Conservation (phyloP, 2,797 vertebrate species). For the Emys orbicularis region DNA sequence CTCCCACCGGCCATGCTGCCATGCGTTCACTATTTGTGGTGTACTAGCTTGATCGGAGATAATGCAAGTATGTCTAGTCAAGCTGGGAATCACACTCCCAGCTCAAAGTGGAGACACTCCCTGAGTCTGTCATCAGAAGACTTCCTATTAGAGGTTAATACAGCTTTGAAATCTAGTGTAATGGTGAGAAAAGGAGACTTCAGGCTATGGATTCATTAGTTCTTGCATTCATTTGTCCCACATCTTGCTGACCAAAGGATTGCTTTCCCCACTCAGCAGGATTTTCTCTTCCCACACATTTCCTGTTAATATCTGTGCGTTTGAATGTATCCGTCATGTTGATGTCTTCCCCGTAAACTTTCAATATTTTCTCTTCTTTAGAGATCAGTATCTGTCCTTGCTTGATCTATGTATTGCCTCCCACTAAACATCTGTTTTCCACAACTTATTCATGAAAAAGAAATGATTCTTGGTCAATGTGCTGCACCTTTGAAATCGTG, state of each 20-base stretch:
- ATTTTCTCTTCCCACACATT: not conserved
- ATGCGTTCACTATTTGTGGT: not conserved
- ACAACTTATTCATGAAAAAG: not conserved
- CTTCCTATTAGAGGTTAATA: not conserved
- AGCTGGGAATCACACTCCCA: not conserved
- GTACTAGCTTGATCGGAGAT: not conserved
- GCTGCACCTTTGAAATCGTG: not conserved
- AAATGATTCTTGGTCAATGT: not conserved
- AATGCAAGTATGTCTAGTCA: not conserved
- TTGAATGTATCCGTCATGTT: not conserved
- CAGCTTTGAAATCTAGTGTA: not conserved
- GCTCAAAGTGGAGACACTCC: not conserved
- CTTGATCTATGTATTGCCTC: not conserved
- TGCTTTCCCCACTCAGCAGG: not conserved
- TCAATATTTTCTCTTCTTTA: not conserved
- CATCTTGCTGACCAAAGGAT: not conserved
- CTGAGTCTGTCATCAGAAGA: not conserved
- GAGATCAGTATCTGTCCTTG: not conserved
- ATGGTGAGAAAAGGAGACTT: not conserved
- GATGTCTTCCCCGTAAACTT: not conserved
- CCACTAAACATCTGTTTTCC: not conserved
- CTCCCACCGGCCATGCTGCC: not conserved
- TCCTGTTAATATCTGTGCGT: not conserved
- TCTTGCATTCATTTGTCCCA: not conserved
- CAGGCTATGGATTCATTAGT: not conserved